A percentile compares a stretch with the other conserved stretches of the same genome.
Conservation (phyloP, 2,888 invertebrate species). For the Stenoptilia bipunctidactyla region DNA sequence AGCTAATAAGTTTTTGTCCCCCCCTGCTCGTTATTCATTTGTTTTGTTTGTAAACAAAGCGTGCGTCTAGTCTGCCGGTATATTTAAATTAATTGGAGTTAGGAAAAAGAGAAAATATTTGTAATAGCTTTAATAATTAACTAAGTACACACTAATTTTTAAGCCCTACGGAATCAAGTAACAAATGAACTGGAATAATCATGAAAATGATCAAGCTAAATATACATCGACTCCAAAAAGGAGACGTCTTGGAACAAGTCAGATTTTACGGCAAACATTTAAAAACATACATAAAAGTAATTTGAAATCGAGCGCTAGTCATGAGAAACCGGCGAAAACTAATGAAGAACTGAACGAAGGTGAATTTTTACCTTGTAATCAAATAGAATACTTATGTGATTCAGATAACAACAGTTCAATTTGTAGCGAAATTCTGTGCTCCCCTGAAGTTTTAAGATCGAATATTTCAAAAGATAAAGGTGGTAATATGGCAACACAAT, state of each 20-base stretch:
- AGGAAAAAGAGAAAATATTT: no score
- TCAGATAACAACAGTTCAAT: conserved; percentile 28
- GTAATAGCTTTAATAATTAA: no score
- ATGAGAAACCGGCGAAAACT: background rate
- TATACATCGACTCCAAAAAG: conserved; percentile 48
- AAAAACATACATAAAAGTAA: background rate
- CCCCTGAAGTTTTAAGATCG: conserved; percentile 31
- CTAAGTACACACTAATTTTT: no score
- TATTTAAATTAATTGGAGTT: no score
- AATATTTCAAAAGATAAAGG: conserved; percentile 23
- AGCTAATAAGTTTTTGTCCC: no score
- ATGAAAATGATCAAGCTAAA: conserved; percentile 10
- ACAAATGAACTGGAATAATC: background rate
- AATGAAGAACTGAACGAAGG: background rate
- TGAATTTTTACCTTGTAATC: conserved; percentile 43
- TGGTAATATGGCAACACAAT: conserved; percentile 31
- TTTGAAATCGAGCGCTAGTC: background rate
- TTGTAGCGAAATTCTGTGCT: conserved; percentile 31
- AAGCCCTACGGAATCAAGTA: no score
- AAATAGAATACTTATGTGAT: conserved; percentile 48
- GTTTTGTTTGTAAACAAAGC: no score
- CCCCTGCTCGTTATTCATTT: no score
- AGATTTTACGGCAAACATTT: conserved; percentile 21
- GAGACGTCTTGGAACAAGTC: conserved; percentile 37
- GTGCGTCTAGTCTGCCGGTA: no score